Conservation (phyloP, 2,113 vertebrate species). For the Rafetus swinhoei region DNA sequence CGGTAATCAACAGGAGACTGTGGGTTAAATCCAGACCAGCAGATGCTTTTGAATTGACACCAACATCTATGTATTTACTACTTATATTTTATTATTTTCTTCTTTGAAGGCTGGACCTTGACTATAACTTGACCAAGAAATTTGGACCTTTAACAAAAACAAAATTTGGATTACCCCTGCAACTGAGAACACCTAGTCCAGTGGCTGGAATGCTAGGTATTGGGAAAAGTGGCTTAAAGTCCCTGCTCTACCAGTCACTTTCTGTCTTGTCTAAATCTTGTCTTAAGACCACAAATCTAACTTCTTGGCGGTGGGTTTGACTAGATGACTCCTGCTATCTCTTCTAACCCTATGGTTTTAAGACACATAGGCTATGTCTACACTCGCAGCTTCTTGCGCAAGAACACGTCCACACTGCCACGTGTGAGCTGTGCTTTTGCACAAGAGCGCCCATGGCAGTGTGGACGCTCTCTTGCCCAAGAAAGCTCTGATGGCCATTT, state of each 20-base stretch:
- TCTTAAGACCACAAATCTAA: not conserved
- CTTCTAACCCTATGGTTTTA: not conserved
- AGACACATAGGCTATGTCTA: not conserved
- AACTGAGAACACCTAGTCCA: too few species aligned
- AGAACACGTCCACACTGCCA: too few species aligned
- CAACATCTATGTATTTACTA: not conserved
- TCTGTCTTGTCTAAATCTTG: not conserved
- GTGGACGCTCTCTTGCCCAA: too few species aligned
- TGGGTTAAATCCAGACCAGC: not conserved
- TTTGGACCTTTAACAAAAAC: not conserved
- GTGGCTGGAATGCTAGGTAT: not conserved
- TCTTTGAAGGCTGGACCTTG: not conserved
- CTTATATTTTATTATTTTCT: too few species aligned
- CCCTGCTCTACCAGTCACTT: not conserved
- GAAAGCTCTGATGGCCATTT: too few species aligned
- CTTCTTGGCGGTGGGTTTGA: not conserved
- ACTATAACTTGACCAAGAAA: not conserved
- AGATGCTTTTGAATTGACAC: not conserved
- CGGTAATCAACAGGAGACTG: not conserved
- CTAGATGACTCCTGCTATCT: not conserved
- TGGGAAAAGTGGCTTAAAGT: not conserved
- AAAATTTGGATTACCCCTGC: not conserved
- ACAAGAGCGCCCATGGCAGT: too few species aligned
- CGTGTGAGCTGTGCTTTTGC: too few species aligned
- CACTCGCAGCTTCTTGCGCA: too few species aligned